phyloP scores from a whole-genome alignment of 2,888 invertebrate genomes.

The Rhamnusium bicolor region DNA sequence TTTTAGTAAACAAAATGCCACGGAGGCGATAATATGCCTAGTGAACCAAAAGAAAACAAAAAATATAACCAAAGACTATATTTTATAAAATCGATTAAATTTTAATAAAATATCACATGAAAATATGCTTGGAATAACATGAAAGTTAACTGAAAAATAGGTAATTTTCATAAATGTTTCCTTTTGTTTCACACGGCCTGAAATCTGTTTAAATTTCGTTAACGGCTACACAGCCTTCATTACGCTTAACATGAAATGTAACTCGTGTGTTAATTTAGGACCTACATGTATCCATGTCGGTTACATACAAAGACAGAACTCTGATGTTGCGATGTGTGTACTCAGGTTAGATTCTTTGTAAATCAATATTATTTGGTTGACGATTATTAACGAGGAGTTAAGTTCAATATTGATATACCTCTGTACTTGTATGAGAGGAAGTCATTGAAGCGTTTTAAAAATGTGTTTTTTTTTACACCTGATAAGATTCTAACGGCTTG shows the following conservation, averaged over 20 bases:
- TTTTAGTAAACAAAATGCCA: no score
- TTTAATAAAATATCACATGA: no score
- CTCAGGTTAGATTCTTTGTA: not conserved
- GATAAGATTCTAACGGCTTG: not conserved
- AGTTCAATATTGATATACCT: not conserved
- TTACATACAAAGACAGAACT: not conserved
- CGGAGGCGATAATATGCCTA: no score
- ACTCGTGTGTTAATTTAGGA: not conserved
- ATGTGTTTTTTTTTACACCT: not conserved
- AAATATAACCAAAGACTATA: no score
- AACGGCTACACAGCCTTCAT: not conserved
- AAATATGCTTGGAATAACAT: no score
- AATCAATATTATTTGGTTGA: slow-evolving; percentile 11
- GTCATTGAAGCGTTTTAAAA: not conserved
- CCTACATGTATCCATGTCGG: not conserved
- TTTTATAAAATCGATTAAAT: no score
- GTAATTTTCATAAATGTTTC: no score
- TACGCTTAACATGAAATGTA: not conserved
- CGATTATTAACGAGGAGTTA: not conserved
- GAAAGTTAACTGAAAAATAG: no score
- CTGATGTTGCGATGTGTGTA: not conserved
- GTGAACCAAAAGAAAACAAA: no score
- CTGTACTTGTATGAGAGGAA: not conserved
- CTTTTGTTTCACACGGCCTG: not conserved
- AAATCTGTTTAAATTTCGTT: not conserved